Conservation (phyloP, 2,113 vertebrate genomes). For the Chaenogobius annularis region DNA sequence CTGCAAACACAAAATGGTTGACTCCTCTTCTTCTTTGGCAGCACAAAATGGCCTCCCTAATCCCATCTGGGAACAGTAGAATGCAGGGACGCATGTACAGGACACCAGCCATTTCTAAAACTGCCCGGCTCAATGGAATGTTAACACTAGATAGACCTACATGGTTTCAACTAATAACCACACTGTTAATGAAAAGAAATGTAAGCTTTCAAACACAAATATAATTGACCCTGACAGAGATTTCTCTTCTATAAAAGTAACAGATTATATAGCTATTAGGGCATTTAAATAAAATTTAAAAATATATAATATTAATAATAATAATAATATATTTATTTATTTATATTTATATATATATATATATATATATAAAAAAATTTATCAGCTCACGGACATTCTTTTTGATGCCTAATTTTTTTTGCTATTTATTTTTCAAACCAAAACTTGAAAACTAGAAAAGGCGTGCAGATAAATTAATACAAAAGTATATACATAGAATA, state of each 20-base stretch:
- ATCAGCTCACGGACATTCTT: slow-evolving; percentile 87
- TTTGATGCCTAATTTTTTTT: slow-evolving; percentile 89
- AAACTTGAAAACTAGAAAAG: too few species aligned
- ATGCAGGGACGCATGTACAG: slow-evolving; percentile 17
- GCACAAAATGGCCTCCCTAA: slow-evolving; percentile 80
- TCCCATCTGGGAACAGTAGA: slow-evolving; percentile 34
- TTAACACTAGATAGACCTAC: neutral
- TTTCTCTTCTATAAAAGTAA: neutral
- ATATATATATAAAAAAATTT: too few species aligned
- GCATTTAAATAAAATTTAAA: neutral
- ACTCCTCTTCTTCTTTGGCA: slow-evolving; percentile 45
- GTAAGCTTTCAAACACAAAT: neutral
- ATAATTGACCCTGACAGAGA: neutral
- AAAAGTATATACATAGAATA: slow-evolving; percentile 48
- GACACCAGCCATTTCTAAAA: slow-evolving; percentile 11
- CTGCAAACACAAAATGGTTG: slow-evolving; percentile 78
- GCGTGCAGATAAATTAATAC: too few species aligned
- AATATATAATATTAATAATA: too few species aligned
- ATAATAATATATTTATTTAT: too few species aligned
- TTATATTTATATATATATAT: too few species aligned
- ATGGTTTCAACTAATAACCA: neutral
- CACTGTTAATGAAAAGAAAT: neutral
- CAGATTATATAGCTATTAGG: neutral
- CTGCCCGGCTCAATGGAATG: slow-evolving; percentile 8
- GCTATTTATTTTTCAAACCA: slow-evolving; percentile 85